phyloP scores from a whole-genome alignment of 2,113 vertebrate genomes.

The Cyanocitta stelleri region DNA sequence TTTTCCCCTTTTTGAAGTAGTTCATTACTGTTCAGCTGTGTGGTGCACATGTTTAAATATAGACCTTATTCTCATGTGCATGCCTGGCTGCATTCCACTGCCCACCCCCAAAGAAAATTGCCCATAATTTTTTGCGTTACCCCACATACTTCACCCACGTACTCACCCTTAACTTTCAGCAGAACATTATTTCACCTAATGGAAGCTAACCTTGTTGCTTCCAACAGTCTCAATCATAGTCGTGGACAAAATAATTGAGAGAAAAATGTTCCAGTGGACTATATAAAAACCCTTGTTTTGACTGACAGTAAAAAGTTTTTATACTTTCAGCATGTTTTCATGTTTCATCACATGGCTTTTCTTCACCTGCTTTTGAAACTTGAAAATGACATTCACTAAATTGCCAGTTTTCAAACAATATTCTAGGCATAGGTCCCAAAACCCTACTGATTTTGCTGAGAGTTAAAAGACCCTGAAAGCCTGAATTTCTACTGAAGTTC shows the following conservation, averaged over 20 bases:
- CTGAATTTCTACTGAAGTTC: neutral
- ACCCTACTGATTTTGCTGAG: neutral
- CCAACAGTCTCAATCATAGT: conserved; percentile 4
- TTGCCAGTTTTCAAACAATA: neutral
- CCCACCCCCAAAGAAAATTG: conserved; percentile 52
- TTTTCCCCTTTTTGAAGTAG: neutral
- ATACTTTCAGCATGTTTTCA: neutral
- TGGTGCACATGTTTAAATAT: conserved; percentile 11
- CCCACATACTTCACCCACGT: neutral
- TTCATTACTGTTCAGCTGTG: conserved; percentile 5
- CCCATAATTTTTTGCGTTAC: conserved; percentile 35
- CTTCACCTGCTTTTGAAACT: neutral
- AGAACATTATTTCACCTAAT: conserved; percentile 21
- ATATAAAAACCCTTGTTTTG: neutral
- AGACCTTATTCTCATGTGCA: conserved; percentile 22
- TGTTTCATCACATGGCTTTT: neutral
- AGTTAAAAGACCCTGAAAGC: neutral
- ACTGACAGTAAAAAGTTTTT: neutral
- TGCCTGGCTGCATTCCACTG: neutral
- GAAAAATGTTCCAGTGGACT: neutral
- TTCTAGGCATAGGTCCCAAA: neutral
- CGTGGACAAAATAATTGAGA: neutral
- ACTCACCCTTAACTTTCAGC: conserved; percentile 12
- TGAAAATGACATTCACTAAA: neutral
- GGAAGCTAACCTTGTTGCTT: conserved; percentile 16